phyloP scores from a whole-genome alignment of 1,140 invertebrate species.

The Acyrthosiphon pisum region DNA sequence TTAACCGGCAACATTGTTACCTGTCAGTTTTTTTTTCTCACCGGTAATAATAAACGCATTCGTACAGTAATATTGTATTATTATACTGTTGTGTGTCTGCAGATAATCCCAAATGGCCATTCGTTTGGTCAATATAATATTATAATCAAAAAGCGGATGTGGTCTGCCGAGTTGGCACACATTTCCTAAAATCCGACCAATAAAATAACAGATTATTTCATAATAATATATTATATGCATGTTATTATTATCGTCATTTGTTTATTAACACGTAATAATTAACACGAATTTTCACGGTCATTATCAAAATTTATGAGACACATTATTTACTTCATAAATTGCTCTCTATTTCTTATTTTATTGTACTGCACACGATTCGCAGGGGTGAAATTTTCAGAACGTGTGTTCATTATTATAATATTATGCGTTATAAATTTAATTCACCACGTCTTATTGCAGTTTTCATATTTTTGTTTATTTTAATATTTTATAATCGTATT shows the following conservation, averaged over 20 bases:
- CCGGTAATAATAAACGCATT: background rate
- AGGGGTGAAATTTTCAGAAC: no score
- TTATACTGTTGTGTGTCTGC: background rate
- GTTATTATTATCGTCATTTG: background rate
- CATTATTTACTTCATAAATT: background rate
- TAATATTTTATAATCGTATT: background rate
- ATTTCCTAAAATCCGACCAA: background rate
- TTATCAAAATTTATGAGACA: slow-evolving; percentile 5
- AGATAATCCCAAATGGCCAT: background rate
- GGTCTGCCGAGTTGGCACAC: background rate
- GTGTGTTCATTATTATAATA: background rate
- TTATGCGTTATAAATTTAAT: background rate
- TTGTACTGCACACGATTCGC: background rate
- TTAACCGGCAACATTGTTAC: background rate
- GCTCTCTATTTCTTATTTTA: background rate
- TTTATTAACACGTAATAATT: slow-evolving; percentile 19
- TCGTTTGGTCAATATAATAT: background rate
- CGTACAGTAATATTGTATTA: background rate
- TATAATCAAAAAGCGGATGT: background rate
- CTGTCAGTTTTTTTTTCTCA: background rate
- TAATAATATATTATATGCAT: background rate
- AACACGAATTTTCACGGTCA: background rate
- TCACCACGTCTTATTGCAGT: background rate
- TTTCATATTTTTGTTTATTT: background rate
- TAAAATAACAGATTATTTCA: background rate